Evolutionary conservation across 1,140 invertebrate species (phyloP), one percentile per base, ranked within the genome.

Genomic region (Leptopilina boulardi): DNA sequence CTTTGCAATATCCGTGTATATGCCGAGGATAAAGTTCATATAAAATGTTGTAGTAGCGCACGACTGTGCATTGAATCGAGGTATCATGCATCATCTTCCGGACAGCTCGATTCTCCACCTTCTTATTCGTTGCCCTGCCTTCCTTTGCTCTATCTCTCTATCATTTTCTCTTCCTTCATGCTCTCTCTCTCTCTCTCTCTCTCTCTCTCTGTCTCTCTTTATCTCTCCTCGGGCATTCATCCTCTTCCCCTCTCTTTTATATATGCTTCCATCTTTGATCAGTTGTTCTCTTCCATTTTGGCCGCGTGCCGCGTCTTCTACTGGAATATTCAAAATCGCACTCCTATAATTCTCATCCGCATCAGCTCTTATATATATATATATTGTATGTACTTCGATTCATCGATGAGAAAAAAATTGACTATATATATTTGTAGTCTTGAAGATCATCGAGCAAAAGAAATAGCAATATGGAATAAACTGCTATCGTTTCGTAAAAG

Each of bases 61-160:
- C 77, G 77, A 80, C 76, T 71, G 56, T 79, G 30, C 81, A 41
- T 41, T 56, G 74, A 73, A 66, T 73, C 73, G 77, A 44, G 75
- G 77, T 76, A 81, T 77, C 81, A 84, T 85, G 83, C 77, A 85
- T 85, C 83, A 85, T 84, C 81, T 77, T 76, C 75, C 75, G 77
- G 83, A 85, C 83, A 84, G 82, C 76, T 78, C 75, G 77, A 81
- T 81, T 77, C 74, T 59, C 74, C 79, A 66, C 26, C 59, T 66
- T 66, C 26, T 15, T 13, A 66, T 66, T 59, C 56, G 56, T 59
- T 66, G 59, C 77, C 74, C 78, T 73, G 73, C 74, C 56, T 66
- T 54, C 30, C 26, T 51, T 59, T 30, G 41, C 41, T 77, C 44
- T 73, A 74, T 77, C 73, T 74, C 74, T 70, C 71, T 26, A 26